Evolutionary conservation across 2,888 invertebrate genomes (phyloP).

Genomic region (Glomeris marginata): DNA sequence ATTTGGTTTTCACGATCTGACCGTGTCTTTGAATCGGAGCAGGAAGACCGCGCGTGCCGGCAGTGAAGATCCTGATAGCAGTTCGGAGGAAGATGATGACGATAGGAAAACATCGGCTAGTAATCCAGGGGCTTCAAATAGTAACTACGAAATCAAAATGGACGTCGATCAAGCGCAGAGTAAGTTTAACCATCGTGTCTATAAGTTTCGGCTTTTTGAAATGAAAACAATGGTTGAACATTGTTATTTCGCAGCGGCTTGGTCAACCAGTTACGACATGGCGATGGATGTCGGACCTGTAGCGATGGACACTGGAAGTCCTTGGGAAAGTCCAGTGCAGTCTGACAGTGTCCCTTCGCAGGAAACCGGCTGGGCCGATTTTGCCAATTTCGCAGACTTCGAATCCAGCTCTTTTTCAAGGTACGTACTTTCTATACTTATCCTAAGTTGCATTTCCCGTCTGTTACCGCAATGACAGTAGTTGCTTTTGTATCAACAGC

Average conservation of each 20-base stretch:
- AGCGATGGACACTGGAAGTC: constrained; percentile 29
- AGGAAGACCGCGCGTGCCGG: constrained; percentile 1
- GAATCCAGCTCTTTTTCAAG: constrained; percentile 13
- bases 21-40: neutral
- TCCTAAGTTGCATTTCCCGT: too few relatives aligned
- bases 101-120: constrained; percentile 23
- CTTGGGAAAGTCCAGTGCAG: constrained; percentile 28
- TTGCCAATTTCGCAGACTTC: constrained; percentile 20
- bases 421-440: neutral
- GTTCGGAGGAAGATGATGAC: constrained; percentile 27
- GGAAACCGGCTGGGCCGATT: constrained; percentile 24
- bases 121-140: neutral
- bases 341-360: constrained; percentile 18
- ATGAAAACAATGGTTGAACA: constrained; percentile 4
- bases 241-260: constrained; percentile 23
- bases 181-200: too few relatives aligned
- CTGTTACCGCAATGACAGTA: too few relatives aligned
- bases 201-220: neutral
- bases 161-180: constrained; percentile 8
- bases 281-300: constrained; percentile 24
- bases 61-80: constrained; percentile 22
- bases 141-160: constrained; percentile 17
- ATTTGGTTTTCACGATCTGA: too few relatives aligned
- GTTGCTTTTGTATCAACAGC: too few relatives aligned
- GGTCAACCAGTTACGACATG: constrained; percentile 24